These are phyloP conservation scores for Alectura lathami DNA, from an alignment of 2,113 vertebrate species.

Conservation along the genomic window DNA sequence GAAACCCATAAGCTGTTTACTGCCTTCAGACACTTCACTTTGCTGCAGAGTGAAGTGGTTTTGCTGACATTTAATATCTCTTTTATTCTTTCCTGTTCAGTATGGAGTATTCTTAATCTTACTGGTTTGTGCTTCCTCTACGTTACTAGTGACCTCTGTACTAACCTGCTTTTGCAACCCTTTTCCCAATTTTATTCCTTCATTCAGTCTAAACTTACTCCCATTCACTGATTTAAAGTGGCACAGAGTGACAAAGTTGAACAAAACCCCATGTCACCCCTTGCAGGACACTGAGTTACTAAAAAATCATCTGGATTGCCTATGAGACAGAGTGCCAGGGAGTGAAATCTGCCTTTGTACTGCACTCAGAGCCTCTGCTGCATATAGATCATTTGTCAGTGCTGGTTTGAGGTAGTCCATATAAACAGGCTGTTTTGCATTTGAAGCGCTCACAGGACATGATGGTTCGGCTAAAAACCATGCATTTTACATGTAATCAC, in stretches of 20 bases:
- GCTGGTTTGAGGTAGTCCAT: slow-evolving; percentile 40
- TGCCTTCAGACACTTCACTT: neutral
- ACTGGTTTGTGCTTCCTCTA: neutral
- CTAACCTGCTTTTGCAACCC: neutral
- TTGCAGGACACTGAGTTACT: neutral
- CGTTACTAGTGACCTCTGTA: neutral
- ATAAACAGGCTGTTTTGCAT: slow-evolving; percentile 62
- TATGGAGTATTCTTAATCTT: neutral
- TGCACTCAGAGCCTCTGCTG: slow-evolving; percentile 17
- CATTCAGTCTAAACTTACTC: neutral
- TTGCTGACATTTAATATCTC: neutral
- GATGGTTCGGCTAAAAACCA: slow-evolving; percentile 19
- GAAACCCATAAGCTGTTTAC: neutral
- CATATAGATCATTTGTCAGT: slow-evolving; percentile 57
- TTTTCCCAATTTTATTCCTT: neutral
- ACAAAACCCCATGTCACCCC: neutral
- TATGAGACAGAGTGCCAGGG: neutral
- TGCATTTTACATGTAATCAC: slow-evolving; percentile 65
- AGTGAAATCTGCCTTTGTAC: slow-evolving; percentile 34
- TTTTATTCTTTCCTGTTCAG: neutral
- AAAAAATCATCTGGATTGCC: neutral
- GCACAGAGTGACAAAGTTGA: neutral
- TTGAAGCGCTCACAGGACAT: slow-evolving; percentile 60
- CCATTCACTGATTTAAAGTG: neutral
- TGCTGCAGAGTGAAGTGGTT: neutral